Percentiles rank a stretch among this genome's conserved stretches.
Evolutionary conservation across 2,888 invertebrate species (phyloP).

Genomic region (Netelia melanura): DNA sequence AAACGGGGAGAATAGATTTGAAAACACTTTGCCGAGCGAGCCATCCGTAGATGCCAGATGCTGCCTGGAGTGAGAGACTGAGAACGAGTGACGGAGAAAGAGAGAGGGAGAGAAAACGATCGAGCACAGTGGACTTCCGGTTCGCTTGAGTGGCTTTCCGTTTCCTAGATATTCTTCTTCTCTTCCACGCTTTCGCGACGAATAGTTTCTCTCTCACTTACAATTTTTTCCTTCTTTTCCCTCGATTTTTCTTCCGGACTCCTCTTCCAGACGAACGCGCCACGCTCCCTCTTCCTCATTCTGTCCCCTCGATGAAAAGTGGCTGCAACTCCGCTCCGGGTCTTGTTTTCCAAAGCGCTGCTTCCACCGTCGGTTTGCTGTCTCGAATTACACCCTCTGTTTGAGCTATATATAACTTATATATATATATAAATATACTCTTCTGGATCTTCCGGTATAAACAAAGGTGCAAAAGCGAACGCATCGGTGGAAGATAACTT

Average conservation of each 20-base stretch:
- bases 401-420: background rate
- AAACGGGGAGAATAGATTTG: conserved; percentile 59
- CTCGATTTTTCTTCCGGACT: conserved; percentile 50
- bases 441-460: conserved; percentile 41
- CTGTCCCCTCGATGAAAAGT: conserved; percentile 57
- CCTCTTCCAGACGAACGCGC: conserved; percentile 54
- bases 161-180: conserved; percentile 48
- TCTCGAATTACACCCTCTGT: conserved; percentile 58
- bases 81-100: background rate
- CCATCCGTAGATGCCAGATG: conserved; percentile 60
- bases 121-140: conserved; percentile 54
- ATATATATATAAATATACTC: conserved; percentile 5
- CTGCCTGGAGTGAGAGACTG: conserved; percentile 23
- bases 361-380: conserved; percentile 64
- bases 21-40: conserved; percentile 57
- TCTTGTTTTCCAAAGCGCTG: conserved; percentile 63
- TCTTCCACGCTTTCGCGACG: conserved; percentile 31
- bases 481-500: conserved; percentile 44
- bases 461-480: conserved; percentile 50
- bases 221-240: conserved; percentile 36
- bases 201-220: conserved; percentile 54
- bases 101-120: conserved; percentile 26
- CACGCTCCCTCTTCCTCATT: conserved; percentile 33
- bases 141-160: conserved; percentile 65
- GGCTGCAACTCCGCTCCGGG: conserved; percentile 43